phyloP scores from a whole-genome alignment of 1,140 invertebrate genomes.

The Nixonia krombeini region DNA sequence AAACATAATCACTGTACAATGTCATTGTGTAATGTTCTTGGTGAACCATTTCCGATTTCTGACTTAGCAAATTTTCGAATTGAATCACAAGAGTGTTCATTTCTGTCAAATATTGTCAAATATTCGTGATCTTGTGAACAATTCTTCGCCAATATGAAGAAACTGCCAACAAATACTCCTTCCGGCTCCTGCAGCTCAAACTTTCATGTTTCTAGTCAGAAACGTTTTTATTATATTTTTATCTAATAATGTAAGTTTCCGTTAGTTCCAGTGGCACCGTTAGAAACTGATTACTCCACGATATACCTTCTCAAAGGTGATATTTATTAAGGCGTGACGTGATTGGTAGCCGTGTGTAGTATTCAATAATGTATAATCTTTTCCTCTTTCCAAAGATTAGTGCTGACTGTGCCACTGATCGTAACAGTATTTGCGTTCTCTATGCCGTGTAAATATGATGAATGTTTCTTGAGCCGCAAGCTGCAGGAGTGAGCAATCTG shows the following conservation, averaged over 20 bases:
- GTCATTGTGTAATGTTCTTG: background rate
- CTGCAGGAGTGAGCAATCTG: constrained; percentile 34
- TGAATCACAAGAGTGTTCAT: too few relatives aligned
- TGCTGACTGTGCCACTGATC: constrained; percentile 12
- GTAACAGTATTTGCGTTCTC: constrained; percentile 35
- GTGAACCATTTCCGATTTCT: constrained; percentile 15
- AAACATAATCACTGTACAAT: constrained; percentile 10
- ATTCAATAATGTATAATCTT: constrained; percentile 15
- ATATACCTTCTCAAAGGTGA: background rate
- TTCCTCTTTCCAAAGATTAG: constrained; percentile 23
- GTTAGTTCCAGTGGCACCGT: constrained; percentile 36
- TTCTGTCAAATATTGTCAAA: too few relatives aligned
- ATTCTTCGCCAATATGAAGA: constrained; percentile 22
- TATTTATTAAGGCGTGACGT: constrained; percentile 7
- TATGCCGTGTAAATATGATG: constrained; percentile 33
- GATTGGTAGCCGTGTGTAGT: constrained; percentile 18
- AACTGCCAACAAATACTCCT: constrained; percentile 66
- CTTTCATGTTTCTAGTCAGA: constrained; percentile 70
- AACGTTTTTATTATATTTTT: constrained; percentile 50
- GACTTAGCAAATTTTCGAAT: too few relatives aligned
- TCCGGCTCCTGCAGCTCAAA: constrained; percentile 65
- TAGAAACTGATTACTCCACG: constrained; percentile 23
- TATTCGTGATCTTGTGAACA: background rate
- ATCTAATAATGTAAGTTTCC: constrained; percentile 36
- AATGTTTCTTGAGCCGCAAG: constrained; percentile 22